Conservation (phyloP, 2,797 vertebrate genomes). For the Scomberomorus guttatus region DNA sequence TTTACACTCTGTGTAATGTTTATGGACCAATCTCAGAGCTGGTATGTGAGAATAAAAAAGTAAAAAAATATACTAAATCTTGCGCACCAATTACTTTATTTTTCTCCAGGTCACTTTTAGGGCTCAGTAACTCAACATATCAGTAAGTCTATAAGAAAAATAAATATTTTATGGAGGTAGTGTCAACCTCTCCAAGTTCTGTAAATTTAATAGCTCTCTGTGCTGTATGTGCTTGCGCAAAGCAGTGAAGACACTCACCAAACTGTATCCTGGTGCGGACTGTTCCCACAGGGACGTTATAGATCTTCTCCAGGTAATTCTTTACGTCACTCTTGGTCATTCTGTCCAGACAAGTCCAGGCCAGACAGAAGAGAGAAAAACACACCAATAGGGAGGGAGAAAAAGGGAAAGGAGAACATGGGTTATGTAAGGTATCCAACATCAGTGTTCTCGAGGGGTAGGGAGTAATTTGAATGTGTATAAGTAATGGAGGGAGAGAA, state of each 20-base stretch:
- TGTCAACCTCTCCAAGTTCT: constrained; percentile 20
- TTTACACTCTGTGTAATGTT: background rate
- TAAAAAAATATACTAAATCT: background rate
- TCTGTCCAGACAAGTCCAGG: constrained; percentile 77
- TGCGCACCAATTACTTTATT: background rate
- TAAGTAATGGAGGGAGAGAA: background rate
- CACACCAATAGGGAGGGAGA: background rate
- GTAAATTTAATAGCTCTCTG: constrained; percentile 17
- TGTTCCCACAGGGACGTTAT: constrained; percentile 89
- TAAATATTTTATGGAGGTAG: constrained; percentile 9
- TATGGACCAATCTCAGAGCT: background rate
- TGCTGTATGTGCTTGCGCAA: constrained; percentile 35
- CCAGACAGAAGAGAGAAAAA: constrained; percentile 20
- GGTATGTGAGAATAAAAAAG: constrained; percentile 1
- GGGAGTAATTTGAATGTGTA: constrained; percentile 29
- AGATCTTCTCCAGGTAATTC: constrained; percentile 95
- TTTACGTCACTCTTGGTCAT: constrained; percentile 95
- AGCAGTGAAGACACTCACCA: constrained; percentile 85
- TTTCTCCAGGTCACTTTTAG: background rate
- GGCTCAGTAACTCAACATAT: background rate
- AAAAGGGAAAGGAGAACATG: constrained; percentile 30
- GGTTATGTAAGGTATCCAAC: constrained; percentile 40
- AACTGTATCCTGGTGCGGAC: constrained; percentile 95
- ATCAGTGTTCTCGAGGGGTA: constrained; percentile 18
- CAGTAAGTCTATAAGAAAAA: constrained; percentile 11